Percentiles rank a stretch among this genome's conserved stretches.
phyloP scores from a whole-genome alignment of 2,797 vertebrate species.

The Nothura maculosa region DNA sequence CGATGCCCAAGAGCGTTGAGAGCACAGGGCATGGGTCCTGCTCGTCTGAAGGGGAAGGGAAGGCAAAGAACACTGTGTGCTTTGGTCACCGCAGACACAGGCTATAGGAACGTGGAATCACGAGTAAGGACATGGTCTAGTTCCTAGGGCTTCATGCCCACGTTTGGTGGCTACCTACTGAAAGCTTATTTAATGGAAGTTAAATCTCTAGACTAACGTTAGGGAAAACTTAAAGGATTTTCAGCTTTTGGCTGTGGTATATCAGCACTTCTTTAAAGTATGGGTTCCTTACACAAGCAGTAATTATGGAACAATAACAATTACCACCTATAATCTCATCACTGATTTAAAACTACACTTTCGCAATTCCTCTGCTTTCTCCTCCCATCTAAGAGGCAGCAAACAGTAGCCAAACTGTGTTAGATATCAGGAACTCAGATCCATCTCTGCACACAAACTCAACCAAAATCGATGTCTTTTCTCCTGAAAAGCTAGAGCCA shows the following conservation, averaged over 20 bases:
- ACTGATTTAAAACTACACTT: background rate
- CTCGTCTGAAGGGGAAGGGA: background rate
- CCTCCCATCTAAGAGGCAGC: background rate
- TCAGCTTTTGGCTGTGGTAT: background rate
- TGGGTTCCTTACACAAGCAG: background rate
- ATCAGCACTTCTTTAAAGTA: background rate
- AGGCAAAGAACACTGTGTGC: background rate
- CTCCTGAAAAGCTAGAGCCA: background rate
- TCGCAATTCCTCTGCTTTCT: background rate
- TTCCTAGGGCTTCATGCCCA: background rate
- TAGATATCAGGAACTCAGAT: background rate
- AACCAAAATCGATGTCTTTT: background rate
- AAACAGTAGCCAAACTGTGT: background rate
- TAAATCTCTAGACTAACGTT: background rate
- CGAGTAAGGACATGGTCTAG: rapidly evolving
- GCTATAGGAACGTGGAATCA: background rate
- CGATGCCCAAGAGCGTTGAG: rapidly evolving
- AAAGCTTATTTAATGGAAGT: background rate
- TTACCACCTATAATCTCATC: background rate
- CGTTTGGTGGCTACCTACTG: background rate
- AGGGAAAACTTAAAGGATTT: background rate
- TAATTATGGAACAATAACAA: slow-evolving; percentile 28
- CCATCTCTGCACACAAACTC: background rate
- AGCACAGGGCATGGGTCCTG: background rate
- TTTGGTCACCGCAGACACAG: background rate